Evolutionary conservation across 2,888 invertebrate genomes (phyloP).

Genomic region (Hoplodrina ambigua): DNA sequence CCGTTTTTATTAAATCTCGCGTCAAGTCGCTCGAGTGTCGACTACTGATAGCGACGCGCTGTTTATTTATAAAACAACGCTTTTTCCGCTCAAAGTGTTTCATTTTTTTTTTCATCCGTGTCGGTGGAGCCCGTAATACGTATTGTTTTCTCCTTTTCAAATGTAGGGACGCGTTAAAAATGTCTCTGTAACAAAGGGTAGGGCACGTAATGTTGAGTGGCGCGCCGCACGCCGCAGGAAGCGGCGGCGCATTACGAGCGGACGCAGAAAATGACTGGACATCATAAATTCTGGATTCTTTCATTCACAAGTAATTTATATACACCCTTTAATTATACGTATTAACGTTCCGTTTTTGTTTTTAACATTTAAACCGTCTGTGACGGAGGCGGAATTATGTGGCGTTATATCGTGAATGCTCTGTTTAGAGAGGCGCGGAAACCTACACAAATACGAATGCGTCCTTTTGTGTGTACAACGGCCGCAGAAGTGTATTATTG

Average conservation of each 20-base stretch:
- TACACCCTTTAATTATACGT: constrained; percentile 64
- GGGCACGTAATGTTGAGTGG: constrained; percentile 64
- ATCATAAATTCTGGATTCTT: constrained; percentile 71
- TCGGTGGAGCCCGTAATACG: constrained; percentile 70
- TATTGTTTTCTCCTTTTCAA: constrained; percentile 78
- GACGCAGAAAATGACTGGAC: constrained; percentile 69
- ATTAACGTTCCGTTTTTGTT: constrained; percentile 62
- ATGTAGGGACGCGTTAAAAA: constrained; percentile 78
- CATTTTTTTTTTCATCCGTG: constrained; percentile 74
- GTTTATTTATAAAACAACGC: constrained; percentile 89
- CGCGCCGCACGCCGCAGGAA: constrained; percentile 66
- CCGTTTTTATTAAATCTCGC: constrained; percentile 85
- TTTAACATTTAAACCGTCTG: constrained; percentile 59
- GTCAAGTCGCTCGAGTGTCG: constrained; percentile 87
- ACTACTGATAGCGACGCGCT: constrained; percentile 85
- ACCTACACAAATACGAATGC: constrained; percentile 13
- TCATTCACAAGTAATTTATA: constrained; percentile 70
- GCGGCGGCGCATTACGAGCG: constrained; percentile 69
- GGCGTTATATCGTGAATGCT: constrained; percentile 24
- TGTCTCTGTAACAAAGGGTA: constrained; percentile 73
- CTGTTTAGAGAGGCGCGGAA: constrained; percentile 20
- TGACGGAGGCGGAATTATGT: constrained; percentile 43
- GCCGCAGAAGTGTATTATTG: too few relatives aligned
- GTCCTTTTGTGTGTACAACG: too few relatives aligned
- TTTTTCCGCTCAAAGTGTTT: constrained; percentile 83